Conservation (phyloP, 2,113 vertebrate genomes). For the Danionella cerebrum region DNA sequence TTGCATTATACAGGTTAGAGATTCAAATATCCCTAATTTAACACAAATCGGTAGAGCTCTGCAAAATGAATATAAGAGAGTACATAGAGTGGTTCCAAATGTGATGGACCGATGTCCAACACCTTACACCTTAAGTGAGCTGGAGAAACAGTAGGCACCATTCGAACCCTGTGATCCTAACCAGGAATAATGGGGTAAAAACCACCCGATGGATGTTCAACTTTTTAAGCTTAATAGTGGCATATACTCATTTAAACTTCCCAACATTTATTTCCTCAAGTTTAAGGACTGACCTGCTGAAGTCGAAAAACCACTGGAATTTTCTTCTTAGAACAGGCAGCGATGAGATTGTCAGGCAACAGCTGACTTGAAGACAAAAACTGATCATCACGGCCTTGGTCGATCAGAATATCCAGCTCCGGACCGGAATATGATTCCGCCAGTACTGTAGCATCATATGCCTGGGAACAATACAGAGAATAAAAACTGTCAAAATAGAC, state of each 20-base stretch:
- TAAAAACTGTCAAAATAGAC: background rate
- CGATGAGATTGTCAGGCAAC: slow-evolving; percentile 88
- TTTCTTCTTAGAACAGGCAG: slow-evolving; percentile 83
- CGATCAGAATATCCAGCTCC: slow-evolving; percentile 84
- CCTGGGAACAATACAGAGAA: slow-evolving; percentile 51
- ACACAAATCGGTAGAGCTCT: no score
- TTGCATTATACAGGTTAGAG: no score
- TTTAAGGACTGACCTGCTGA: slow-evolving; percentile 74
- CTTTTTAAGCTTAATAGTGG: no score
- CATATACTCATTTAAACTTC: background rate
- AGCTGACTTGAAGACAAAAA: slow-evolving; percentile 86
- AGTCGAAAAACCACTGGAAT: slow-evolving; percentile 86
- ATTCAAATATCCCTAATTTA: no score
- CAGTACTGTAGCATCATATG: slow-evolving; percentile 80
- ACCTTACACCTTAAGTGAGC: no score
- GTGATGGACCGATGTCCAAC: no score
- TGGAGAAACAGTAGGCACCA: no score
- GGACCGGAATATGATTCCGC: slow-evolving; percentile 74
- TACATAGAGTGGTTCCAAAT: no score
- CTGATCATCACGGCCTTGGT: slow-evolving; percentile 92
- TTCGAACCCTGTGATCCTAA: no score
- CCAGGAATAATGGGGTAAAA: no score
- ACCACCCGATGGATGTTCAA: no score
- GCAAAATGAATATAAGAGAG: no score
- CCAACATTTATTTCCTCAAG: background rate